Evolutionary conservation across 2,888 invertebrate genomes (phyloP).

Genomic region (Aelia acuminata): DNA sequence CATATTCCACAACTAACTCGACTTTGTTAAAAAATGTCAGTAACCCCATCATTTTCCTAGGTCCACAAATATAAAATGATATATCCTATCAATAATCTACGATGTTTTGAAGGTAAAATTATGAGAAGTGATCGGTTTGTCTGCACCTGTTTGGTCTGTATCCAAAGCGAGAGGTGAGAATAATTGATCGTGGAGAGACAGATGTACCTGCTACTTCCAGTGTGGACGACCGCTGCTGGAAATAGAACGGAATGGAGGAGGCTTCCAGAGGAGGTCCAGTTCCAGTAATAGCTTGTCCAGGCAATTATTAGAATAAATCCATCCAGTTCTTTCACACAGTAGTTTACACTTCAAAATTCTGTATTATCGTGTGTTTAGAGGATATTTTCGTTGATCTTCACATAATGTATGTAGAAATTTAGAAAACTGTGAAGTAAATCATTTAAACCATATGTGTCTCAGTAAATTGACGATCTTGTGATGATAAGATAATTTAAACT

Average conservation of each 20-base stretch:
- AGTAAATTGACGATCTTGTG: no score
- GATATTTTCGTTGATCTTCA: neutral
- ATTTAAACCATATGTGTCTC: no score
- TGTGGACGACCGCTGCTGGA: neutral
- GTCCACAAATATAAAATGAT: no score
- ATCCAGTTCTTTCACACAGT: neutral
- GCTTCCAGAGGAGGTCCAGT: neutral
- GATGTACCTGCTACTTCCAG: neutral
- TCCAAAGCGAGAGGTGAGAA: neutral
- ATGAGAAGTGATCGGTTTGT: no score
- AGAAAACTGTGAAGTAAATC: no score
- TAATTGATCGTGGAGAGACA: neutral
- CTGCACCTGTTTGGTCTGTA: neutral
- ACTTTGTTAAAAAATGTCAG: no score
- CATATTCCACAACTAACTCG: no score
- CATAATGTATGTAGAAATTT: neutral
- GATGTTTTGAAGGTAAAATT: no score
- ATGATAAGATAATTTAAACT: no score
- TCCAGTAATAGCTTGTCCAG: neutral
- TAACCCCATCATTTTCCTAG: no score
- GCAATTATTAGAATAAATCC: neutral
- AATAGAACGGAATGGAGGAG: neutral
- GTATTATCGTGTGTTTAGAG: neutral
- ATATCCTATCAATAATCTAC: no score
- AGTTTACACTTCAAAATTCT: neutral